phyloP scores from a whole-genome alignment of 2,888 invertebrate genomes.

The Pycnomerus fuliginosus region DNA sequence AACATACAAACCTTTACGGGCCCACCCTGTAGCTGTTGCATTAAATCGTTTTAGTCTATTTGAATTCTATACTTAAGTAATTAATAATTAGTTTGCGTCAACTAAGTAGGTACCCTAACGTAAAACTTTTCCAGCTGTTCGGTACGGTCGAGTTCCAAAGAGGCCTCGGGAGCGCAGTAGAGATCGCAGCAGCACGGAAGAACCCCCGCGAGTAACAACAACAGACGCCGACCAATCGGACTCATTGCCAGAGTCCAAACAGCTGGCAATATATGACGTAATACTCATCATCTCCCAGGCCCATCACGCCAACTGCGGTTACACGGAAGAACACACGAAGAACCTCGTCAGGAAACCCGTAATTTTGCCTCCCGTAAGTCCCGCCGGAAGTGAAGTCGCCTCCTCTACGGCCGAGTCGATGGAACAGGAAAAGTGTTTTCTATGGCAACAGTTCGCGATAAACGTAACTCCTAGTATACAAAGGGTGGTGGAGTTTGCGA shows the following conservation, averaged over 20 bases:
- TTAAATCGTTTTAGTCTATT: too few relatives aligned
- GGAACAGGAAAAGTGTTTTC: slow-evolving; percentile 58
- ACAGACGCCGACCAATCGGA: slow-evolving; percentile 51
- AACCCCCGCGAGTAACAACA: slow-evolving; percentile 52
- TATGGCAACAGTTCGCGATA: slow-evolving; percentile 86
- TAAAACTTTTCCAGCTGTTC: slow-evolving; percentile 78
- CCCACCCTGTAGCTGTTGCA: too few relatives aligned
- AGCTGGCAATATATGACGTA: slow-evolving; percentile 74
- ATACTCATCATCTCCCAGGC: slow-evolving; percentile 80
- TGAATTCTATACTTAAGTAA: too few relatives aligned
- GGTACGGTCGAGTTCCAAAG: slow-evolving; percentile 96
- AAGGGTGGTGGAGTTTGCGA: slow-evolving; percentile 94
- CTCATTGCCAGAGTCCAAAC: slow-evolving; percentile 53
- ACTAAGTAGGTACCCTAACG: too few relatives aligned
- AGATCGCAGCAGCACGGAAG: too few relatives aligned
- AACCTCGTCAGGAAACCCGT: slow-evolving; percentile 70
- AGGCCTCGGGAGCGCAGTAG: slow-evolving; percentile 80
- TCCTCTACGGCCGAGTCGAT: slow-evolving; percentile 49
- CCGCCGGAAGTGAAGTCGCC: slow-evolving; percentile 55
- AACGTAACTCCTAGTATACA: slow-evolving; percentile 89
- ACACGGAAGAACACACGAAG: slow-evolving; percentile 80
- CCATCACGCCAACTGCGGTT: slow-evolving; percentile 84
- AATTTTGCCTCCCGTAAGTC: slow-evolving; percentile 53
- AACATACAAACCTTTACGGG: too few relatives aligned
- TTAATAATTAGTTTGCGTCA: too few relatives aligned